Evolutionary conservation across 1,140 invertebrate species (phyloP), one percentile per base, ranked within the genome.

Genomic region (Glossosoma conforme): DNA sequence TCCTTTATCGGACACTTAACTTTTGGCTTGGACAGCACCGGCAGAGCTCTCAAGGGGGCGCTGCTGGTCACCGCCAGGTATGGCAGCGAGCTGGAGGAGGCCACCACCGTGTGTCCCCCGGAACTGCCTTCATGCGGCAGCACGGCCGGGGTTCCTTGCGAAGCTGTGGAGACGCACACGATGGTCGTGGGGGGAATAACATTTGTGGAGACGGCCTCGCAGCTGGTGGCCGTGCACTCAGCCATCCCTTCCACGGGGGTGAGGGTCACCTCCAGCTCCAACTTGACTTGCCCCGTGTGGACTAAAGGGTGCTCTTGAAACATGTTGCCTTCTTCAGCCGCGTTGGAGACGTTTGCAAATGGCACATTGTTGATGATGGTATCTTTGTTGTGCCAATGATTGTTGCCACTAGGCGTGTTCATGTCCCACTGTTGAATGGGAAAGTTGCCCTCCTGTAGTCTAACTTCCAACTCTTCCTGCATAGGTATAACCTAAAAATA

Each of bases 171-270:
- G 32, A 75, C 52, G 59, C 74, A 75, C 9, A 76, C 75, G 22
- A 75, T 72, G 2, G 75, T 77, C 1, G 72, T 77, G 11, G 74
- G 74, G 17, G 74, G 72, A 28, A 77, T 74, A 2, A 75, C 72
- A 9, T 67, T 70, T 14, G 68, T 60, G 14, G 63, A 56, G 1
- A 59, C 60, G 10, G 9, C 45, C 49, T 65, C 63, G 36, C 56
- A 8, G 13, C 13, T 44, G 1, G 44, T 62, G 9, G 62, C 56
- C 10, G 65, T 52, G 13, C 61, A 24, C 22, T 37, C 33, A 9
- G 15, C 17, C 40, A 43, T 43, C 2, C 35, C 49, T 20, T 52
- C 49, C n/a, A 52, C 49, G 6, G 74, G 73, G 15, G 74, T 76
- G 15, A 77, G 54, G 0, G 76, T 75, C 3, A 76, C 76, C 62